A percentile compares a stretch with the other conserved stretches of the same genome.
These are phyloP conservation scores for Drosophila siamana DNA, from an alignment of 2,888 invertebrate genomes.

Conservation along the genomic window DNA sequence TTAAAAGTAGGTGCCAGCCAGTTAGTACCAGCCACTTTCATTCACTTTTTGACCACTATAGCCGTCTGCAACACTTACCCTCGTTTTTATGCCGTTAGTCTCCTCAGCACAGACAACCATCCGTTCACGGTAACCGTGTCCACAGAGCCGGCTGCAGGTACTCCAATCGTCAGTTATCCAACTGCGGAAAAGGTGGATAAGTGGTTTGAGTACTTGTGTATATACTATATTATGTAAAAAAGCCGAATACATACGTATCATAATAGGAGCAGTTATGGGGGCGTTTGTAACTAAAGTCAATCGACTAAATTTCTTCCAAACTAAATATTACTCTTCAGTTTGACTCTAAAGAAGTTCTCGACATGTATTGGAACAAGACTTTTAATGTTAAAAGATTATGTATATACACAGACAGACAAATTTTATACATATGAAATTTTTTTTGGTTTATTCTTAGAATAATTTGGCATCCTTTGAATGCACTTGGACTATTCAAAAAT, in stretches of 20 bases:
- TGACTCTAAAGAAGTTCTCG: conserved; percentile 13
- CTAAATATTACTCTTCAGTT: conserved; percentile 48
- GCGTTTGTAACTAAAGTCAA: conserved; percentile 51
- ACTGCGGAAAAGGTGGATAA: conserved; percentile 86
- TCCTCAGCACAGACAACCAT: conserved; percentile 94
- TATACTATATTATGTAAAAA: neutral
- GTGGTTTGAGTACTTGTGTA: conserved; percentile 43
- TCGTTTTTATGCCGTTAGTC: conserved; percentile 91
- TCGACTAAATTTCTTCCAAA: conserved; percentile 60
- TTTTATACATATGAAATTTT: too few relatives aligned
- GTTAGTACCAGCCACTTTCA: conserved; percentile 63
- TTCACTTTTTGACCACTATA: conserved; percentile 35
- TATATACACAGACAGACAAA: conserved; percentile 10
- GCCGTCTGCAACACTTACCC: conserved; percentile 86
- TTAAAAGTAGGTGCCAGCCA: conserved; percentile 49
- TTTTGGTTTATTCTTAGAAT: too few relatives aligned
- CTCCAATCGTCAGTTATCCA: conserved; percentile 97
- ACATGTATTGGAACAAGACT: conserved; percentile 54
- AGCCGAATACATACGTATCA: conserved; percentile 14
- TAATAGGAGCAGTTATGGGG: conserved; percentile 26
- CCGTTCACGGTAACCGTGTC: conserved; percentile 92
- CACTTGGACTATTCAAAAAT: too few relatives aligned
- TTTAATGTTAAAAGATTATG: conserved; percentile 40
- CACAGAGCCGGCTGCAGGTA: conserved; percentile 93
- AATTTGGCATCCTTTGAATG: too few relatives aligned